Evolutionary conservation across 2,797 vertebrate genomes (phyloP).

Genomic region (Erethizon dorsatum): DNA sequence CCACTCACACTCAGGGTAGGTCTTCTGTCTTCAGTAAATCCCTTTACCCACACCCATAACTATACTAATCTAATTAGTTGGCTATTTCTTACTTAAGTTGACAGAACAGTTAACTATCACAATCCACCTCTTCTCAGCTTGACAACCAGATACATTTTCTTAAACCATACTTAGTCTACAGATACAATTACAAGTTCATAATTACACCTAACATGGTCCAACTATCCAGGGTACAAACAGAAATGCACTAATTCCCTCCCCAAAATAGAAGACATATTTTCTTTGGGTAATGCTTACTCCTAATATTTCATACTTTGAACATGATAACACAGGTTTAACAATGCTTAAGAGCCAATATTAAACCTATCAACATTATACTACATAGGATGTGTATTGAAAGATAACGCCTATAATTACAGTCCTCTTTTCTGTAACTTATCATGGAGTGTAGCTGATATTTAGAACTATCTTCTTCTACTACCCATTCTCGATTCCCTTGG

Average conservation of each 20-base stretch:
- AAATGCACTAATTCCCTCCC: neutral
- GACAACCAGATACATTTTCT: neutral
- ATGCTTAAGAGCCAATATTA: neutral
- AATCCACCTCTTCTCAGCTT: neutral
- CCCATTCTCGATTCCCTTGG: neutral
- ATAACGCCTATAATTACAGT: neutral
- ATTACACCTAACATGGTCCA: neutral
- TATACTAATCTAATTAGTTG: neutral
- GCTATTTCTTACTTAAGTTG: neutral
- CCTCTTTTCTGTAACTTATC: neutral
- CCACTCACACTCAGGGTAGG: neutral
- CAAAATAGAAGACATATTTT: neutral
- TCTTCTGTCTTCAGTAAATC: neutral
- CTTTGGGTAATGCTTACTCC: neutral
- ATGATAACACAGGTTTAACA: neutral
- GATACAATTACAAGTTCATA: neutral
- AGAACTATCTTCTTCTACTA: neutral
- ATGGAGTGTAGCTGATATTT: neutral
- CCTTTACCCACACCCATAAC: neutral
- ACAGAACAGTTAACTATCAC: neutral
- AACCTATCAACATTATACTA: neutral
- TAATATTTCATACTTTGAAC: neutral
- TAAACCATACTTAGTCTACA: neutral
- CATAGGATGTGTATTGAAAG: neutral
- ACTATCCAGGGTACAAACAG: neutral